Base-by-base conservation (phyloP, 1,140 invertebrate species). In the Araneus ventricosus region DNA sequence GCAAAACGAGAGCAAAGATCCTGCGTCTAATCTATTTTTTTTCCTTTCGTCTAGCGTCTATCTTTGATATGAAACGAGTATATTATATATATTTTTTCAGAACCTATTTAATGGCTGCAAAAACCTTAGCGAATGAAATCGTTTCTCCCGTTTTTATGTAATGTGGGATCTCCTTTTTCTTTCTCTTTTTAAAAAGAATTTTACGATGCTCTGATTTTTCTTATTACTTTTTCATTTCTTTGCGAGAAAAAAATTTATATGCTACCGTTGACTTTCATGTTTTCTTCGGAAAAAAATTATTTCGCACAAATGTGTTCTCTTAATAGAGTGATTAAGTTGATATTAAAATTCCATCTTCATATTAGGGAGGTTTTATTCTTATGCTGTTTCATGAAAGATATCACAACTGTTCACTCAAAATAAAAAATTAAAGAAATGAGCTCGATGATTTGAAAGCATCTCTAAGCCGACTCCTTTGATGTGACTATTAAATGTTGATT, bases 61-160 rank as follows among this genome's bases (percentile, higher is more conserved):
- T 82, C 80, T 82, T 52, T 82, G 22, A 82, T 82, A 82, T 82
- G 80, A 52, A 82, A 45, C 34, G 80, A 24, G 80, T 52, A 82
- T 45, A 82, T 82, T 82, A 22, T 39, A 45, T 82, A 30, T 52
- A 41, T 27, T 41, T 82, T 82, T 82, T 82, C 24, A 14, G 24
- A 82, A 24, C 1, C 24, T 7, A 52, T 30, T 82, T 82, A 82
- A 82, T 82, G 80, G 80, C 5, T 8, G 24, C 20, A 82, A 27
- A 80, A 10, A 45, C 39, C 80, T 82, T 82, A 20, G 41, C 39
- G 41, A 82, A 37, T 75, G 20, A 75, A 75, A 75, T 22, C 27
- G 70, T 34, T 75, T 75, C 17, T 14, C 4, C n/a, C 30, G 27
- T 75, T 75, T 75, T 75, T 20, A 34, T 75, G 17, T 75, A 70